Evolutionary conservation across 2,797 vertebrate genomes (phyloP).

Genomic region (Takifugu rubripes): DNA sequence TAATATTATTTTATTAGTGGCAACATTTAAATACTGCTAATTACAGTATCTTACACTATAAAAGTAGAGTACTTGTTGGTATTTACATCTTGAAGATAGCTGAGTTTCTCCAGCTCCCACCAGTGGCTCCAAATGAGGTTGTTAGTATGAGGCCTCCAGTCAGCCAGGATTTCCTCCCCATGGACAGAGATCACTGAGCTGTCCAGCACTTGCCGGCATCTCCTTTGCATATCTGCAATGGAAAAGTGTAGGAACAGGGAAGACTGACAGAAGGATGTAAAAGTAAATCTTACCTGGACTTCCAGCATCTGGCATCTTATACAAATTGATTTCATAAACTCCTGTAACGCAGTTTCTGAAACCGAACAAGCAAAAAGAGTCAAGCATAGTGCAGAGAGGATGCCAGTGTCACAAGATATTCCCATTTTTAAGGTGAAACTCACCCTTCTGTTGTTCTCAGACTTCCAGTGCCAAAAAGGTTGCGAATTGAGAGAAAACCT

Average conservation of each 20-base stretch:
- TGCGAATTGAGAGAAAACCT: conserved; percentile 90
- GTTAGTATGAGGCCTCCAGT: conserved; percentile 94
- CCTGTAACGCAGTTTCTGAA: conserved; percentile 91
- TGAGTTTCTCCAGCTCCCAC: conserved; percentile 97
- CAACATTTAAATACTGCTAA: too few species aligned
- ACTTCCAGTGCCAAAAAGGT: conserved; percentile 90
- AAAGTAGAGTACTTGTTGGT: not conserved
- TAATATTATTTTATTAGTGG: too few species aligned
- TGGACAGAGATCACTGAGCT: conserved; percentile 93
- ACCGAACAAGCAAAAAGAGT: not conserved
- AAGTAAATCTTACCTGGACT: conserved; percentile 83
- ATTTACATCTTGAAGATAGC: conserved; percentile 89
- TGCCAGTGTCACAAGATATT: not conserved
- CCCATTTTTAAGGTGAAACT: conserved; percentile 8
- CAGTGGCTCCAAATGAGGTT: conserved; percentile 96
- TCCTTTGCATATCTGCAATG: conserved; percentile 89
- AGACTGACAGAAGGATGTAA: not conserved
- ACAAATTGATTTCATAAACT: conserved; percentile 93
- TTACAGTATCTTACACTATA: not conserved
- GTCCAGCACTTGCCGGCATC: conserved; percentile 91
- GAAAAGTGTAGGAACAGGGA: conserved; percentile 13
- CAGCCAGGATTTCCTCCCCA: conserved; percentile 94
- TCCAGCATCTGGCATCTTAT: conserved; percentile 86
- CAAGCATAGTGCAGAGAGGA: too few species aligned
- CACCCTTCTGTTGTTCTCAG: conserved; percentile 89